Base-by-base conservation (phyloP, 2,113 vertebrate species). In the Scomber scombrus region DNA sequence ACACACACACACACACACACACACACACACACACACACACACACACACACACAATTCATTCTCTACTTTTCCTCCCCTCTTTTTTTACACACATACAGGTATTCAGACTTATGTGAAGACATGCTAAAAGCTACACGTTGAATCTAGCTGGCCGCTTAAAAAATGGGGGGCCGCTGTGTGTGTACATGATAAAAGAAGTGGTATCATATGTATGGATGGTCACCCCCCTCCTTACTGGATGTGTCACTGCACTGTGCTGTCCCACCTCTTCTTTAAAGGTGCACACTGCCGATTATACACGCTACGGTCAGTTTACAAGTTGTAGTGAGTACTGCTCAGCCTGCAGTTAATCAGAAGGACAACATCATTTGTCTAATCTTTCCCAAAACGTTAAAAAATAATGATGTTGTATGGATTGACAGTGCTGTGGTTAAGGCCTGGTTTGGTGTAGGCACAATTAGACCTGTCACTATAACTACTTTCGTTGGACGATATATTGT, bases 101-200 rank as follows among this genome's bases (percentile, higher is more conserved):
- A 21, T 71, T 54, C 75, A 72, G 47, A 57, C 31, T 54, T 65
- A 50, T 73, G 47, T 66, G n/a, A 15, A 73, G 47, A 74, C 31
- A 70, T 60, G n/a, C 26, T 55, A 19, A 47, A 51, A 54, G 40
- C 12, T 54, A 21, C 26, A 76, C 15, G 26, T 26, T 43, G 49
- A 55, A 77, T 66, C n/a, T n/a, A 56, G 10, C 47, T 12, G 23
- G 40, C 26, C 46, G 34, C 11, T 61, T 55, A 51, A 51, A 26
- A 65, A 45, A 56, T 46, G 29, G 31, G 55, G n/a, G 52, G 29
- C 19, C 0, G 4, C 46, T 26, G 5, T 63, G 11, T 43, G 43
- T 49, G 18, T 82, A 57, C 31, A 62, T 75, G 34, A 51, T 73
- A 60, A 78, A 70, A 81, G 16, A 21, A 26, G 18, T 43, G 12